Evolutionary conservation across 1,140 invertebrate species (phyloP), one percentile per base, ranked within the genome.

Genomic region (Colletes gigas): DNA sequence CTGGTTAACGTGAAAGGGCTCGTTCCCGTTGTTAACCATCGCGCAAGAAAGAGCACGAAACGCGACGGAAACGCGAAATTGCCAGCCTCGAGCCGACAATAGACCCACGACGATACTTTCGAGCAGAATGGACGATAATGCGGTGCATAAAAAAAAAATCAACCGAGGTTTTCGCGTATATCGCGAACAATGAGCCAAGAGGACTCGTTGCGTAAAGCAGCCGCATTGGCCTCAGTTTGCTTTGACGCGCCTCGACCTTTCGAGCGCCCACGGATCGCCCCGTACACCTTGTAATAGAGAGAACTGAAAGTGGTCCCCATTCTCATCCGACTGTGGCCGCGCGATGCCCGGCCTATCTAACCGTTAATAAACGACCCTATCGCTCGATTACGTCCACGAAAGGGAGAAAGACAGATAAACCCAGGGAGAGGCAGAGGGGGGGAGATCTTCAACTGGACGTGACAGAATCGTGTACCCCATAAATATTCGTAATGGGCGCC

Each of bases 401-500:
- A 39, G 21, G 19, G n/a, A 52, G 21, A 74, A 19, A 65, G 21
- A 76, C 39, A n/a, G 62, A 8, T 30, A 55, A 55, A 4, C 30
- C 30, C 30, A 55, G n/a, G 9, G 70, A 39, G 54, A 71, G 14
- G 14, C 1, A 52, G 47, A 30, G 41, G 59, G 41, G 59, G n/a
- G 10, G 59, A 59, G 15, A 59, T 19, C 54, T 72, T 71, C 8
- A 65, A 15, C 70, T 57, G 78, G 19, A 50, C 70, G 59, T 50
- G 78, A 74, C 70, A 57, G 70, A 66, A 74, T 74, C 78, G 78
- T 59, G 78, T 44, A 57, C 50, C 52, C 70, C 62, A 67, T 74
- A 79, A 79, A 79, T 79, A 74, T 79, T 66, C 78, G 60, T 79
- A 79, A 79, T 66, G 14, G 70, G 60, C 78, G 50, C 41, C 78